A percentile compares a stretch with the other conserved stretches of the same genome.
These are phyloP conservation scores for Psilanteris sp. DNA, from an alignment of 1,140 invertebrate species.

Conservation along the genomic window DNA sequence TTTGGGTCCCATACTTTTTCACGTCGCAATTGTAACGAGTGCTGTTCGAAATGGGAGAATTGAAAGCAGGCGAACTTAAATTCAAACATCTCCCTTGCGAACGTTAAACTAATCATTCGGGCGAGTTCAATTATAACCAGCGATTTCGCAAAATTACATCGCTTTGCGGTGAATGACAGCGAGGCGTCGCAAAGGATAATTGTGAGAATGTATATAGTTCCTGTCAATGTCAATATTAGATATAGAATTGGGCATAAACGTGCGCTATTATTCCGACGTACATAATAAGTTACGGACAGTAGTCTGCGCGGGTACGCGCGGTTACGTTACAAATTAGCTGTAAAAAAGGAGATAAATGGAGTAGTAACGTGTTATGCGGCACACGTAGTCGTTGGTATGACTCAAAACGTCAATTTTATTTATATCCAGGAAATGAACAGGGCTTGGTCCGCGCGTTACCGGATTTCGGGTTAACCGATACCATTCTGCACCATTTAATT, in stretches of 20 bases:
- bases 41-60: too few relatives aligned
- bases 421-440: slow-evolving; percentile 66
- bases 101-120: too few relatives aligned
- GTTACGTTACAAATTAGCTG: slow-evolving; percentile 32
- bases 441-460: slow-evolving; percentile 60
- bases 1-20: too few relatives aligned
- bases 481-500: slow-evolving; percentile 47
- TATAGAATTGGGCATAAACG: slow-evolving; percentile 24
- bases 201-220: too few relatives aligned
- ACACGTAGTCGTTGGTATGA: slow-evolving; percentile 48
- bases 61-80: too few relatives aligned
- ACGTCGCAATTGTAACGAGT: too few relatives aligned
- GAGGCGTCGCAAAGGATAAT: too few relatives aligned
- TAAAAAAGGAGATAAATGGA: slow-evolving; percentile 53
- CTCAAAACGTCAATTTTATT: slow-evolving; percentile 67
- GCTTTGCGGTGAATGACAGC: too few relatives aligned
- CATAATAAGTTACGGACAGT: slow-evolving; percentile 48
- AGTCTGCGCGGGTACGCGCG: slow-evolving; percentile 24
- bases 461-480: slow-evolving; percentile 61
- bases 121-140: too few relatives aligned
- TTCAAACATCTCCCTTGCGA: too few relatives aligned
- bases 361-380: slow-evolving; percentile 35
- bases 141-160: too few relatives aligned
- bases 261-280: slow-evolving; percentile 23
- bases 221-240: slow-evolving; percentile 46